Evolutionary conservation across 2,113 vertebrate genomes (phyloP).

Genomic region (Corynorhinus townsendii): DNA sequence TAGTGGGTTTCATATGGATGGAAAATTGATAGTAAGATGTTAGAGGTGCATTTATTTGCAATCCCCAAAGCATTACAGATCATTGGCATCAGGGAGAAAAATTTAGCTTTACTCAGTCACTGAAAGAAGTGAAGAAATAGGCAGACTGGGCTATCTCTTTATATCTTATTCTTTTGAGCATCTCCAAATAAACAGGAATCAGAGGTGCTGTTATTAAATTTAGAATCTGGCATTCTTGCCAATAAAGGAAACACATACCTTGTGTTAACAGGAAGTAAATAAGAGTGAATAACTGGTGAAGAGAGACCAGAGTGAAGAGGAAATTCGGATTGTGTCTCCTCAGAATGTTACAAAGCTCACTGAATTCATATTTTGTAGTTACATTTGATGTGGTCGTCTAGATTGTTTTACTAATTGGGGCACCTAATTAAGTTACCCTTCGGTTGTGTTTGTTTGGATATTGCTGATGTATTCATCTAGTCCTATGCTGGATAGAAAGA

Average conservation of each 20-base stretch:
- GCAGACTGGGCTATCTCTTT: not conserved
- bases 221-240: not conserved
- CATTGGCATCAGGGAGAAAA: not conserved
- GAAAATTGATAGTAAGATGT: conserved; percentile 26
- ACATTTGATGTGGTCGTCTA: not conserved
- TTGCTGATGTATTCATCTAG: not conserved
- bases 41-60: not conserved
- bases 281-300: not conserved
- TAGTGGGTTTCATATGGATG: not conserved
- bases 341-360: not conserved
- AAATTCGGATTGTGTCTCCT: not conserved
- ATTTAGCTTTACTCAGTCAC: not conserved
- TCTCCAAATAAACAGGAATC: not conserved
- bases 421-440: not conserved
- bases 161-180: not conserved
- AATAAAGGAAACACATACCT: not conserved
- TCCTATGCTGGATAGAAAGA: not conserved
- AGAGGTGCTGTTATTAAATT: not conserved
- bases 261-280: not conserved
- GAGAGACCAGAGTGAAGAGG: not conserved
- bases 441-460: not conserved
- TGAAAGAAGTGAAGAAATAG: not conserved
- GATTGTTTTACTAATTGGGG: not conserved
- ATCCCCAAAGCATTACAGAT: not conserved
- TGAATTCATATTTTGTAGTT: not conserved